Evolutionary conservation across 2,888 invertebrate species (phyloP).

Genomic region (Ochlodes sylvanus): DNA sequence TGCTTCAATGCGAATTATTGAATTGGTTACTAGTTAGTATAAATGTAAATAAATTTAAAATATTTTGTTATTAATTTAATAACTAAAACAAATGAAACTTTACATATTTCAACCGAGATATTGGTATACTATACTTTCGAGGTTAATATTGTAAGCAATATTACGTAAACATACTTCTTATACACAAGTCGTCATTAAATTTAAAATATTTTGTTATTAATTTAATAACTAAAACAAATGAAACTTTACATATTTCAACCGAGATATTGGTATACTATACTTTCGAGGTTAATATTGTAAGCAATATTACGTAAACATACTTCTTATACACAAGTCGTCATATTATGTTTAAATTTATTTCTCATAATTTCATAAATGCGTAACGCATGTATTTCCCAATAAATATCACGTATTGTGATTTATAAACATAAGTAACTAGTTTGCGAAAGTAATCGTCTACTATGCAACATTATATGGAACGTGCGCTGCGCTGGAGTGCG

Average conservation of each 20-base stretch:
- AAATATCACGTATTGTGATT: constrained; percentile 75
- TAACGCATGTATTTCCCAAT: constrained; percentile 75
- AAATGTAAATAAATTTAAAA: too few species aligned
- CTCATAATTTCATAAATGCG: constrained; percentile 71
- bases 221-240: neutral
- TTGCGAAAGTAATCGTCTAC: constrained; percentile 75
- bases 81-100: neutral
- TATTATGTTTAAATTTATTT: constrained; percentile 39
- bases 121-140: neutral
- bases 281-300: constrained; percentile 13
- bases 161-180: constrained; percentile 29
- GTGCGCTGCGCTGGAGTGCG: constrained; percentile 62
- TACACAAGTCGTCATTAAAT: constrained; percentile 1
- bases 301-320: constrained; percentile 29
- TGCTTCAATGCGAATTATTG: too few species aligned
- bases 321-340: constrained; percentile 11
- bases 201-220: too few species aligned
- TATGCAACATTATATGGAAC: constrained; percentile 65
- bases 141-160: constrained; percentile 19
- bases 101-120: neutral
- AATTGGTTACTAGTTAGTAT: too few species aligned
- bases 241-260: neutral
- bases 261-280: neutral
- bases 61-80: neutral
- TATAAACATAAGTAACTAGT: constrained; percentile 65